These are phyloP conservation scores for Horisme vitalbata DNA, from an alignment of 2,888 invertebrate genomes.

Conservation along the genomic window DNA sequence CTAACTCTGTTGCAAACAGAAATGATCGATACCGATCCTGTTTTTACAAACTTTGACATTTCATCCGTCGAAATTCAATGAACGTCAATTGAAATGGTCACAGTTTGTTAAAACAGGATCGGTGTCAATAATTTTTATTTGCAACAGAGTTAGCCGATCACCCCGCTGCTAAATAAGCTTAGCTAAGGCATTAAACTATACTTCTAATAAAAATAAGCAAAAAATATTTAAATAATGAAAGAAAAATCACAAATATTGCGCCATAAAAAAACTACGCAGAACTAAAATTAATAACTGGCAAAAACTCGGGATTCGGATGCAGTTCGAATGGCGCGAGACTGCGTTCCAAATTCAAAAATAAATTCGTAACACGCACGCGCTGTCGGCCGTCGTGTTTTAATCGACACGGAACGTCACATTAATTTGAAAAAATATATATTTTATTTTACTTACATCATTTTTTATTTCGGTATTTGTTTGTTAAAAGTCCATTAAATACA, in stretches of 20 bases:
- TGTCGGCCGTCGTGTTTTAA: constrained; percentile 70
- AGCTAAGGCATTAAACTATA: background rate
- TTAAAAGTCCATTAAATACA: no score
- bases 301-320: constrained; percentile 65
- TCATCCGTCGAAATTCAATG: no score
- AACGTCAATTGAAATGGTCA: no score
- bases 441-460: background rate
- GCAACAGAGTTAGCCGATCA: no score
- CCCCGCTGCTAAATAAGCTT: no score
- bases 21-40: no score
- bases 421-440: background rate
- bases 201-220: background rate
- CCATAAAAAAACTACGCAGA: constrained; percentile 11
- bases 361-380: constrained; percentile 73
- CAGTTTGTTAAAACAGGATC: no score
- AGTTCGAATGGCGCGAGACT: constrained; percentile 77
- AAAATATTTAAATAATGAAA: background rate
- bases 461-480: no score
- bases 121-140: no score
- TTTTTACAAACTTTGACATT: no score
- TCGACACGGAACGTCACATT: constrained; percentile 59
- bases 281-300: constrained; percentile 43
- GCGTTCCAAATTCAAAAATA: constrained; percentile 83
- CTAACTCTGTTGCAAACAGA: no score
- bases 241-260: background rate